phyloP scores from a whole-genome alignment of 1,140 invertebrate species.

The Drosophila sp. region DNA sequence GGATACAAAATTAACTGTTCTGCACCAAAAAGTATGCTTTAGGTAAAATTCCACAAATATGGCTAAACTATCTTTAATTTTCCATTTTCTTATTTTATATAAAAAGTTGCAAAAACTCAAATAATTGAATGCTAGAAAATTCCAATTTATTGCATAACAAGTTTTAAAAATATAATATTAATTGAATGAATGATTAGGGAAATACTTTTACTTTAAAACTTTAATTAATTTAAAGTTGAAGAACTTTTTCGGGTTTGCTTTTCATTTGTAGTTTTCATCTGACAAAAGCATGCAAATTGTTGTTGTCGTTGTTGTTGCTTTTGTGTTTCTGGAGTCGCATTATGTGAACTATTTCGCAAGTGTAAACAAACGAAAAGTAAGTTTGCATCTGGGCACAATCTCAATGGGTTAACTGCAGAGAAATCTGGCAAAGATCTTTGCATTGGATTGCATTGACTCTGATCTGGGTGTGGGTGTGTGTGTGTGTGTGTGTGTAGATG shows the following conservation, averaged over 20 bases:
- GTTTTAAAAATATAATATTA: no score
- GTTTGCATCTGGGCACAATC: constrained; percentile 30
- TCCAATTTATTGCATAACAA: no score
- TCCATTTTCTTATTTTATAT: no score
- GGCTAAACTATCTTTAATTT: no score
- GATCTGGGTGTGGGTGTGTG: constrained; percentile 1
- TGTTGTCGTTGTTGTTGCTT: neutral
- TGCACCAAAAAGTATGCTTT: no score
- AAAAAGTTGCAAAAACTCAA: no score
- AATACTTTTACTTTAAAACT: no score
- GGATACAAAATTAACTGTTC: no score
- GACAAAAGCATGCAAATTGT: constrained; percentile 30
- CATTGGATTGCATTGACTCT: neutral
- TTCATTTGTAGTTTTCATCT: constrained; percentile 16
- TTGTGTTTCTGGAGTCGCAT: constrained; percentile 9
- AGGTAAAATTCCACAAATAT: no score
- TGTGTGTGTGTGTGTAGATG: constrained; percentile 14
- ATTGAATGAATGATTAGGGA: no score
- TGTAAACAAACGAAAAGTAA: constrained; percentile 50
- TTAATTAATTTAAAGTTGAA: no score
- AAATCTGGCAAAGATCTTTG: constrained; percentile 37
- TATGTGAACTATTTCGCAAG: constrained; percentile 42
- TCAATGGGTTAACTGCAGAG: constrained; percentile 42
- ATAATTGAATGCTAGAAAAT: no score
- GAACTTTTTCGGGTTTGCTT: constrained; percentile 15